Evolutionary conservation across 2,113 vertebrate species (phyloP), one percentile per base, ranked within the genome.

Genomic region (Cyprichromis sp.): DNA sequence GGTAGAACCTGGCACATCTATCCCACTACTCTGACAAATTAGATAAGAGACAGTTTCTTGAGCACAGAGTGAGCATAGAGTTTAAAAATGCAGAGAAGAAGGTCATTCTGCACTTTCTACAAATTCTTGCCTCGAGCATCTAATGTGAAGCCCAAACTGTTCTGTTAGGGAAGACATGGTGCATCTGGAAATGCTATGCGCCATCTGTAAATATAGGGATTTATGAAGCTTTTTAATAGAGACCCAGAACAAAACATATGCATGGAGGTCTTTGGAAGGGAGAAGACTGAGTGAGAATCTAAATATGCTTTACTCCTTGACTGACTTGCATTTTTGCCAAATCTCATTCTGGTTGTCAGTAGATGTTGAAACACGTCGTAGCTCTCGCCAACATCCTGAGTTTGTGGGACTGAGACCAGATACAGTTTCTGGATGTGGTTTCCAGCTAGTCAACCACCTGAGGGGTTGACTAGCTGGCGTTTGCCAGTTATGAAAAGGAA

Each of bases 401-500:
- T 80, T 17, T 87, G 26, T 45, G 45, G n/a, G 21, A 45, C 5
- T n/a, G 57, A 73, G 79, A 54, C 38, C 57, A 83, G 53, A 81
- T 38, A 53, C 57, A 54, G 52, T 19, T 54, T 91, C 31, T 82
- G 34, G 76, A 90, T 86, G 82, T 81, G 59, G 52, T 88, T 87
- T 92, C 80, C 66, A 88, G 34, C 57, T 34, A 55, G 21, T 76
- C 19, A 61, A 38, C 82, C 73, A 71, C 63, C 21, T 55, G 84
- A 81, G 66, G 16, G 34, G 40, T 59, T 59, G 13, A 59, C 24
- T 29, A 59, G 8, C 24, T 29, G 55, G 55, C 24, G 16, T 90
- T 89, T 85, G 81, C 78, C 90, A 93, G 73, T 86, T 81, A 31
- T 21, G 16, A 79, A 86, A 82, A 17, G 16, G 73, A 42, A 68